Conservation (phyloP, 2,888 invertebrate genomes). For the Pecten maximus region DNA sequence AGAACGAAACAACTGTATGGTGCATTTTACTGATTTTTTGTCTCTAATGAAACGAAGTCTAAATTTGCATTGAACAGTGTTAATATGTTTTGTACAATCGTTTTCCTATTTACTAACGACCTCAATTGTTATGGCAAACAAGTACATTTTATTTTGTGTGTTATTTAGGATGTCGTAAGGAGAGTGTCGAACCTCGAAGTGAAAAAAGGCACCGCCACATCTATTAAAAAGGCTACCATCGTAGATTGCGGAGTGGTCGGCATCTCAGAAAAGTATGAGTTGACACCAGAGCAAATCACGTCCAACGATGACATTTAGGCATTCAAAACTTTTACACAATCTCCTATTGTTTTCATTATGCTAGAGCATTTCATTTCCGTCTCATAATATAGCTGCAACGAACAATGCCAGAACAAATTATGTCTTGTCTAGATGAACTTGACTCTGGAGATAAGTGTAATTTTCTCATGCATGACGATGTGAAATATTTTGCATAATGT, state of each 20-base stretch:
- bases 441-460: not conserved
- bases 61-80: no score
- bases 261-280: constrained; percentile 75
- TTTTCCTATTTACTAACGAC: no score
- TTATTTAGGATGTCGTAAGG: constrained; percentile 63
- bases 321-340: not conserved
- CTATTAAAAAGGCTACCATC: constrained; percentile 77
- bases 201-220: constrained; percentile 71
- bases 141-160: not conserved
- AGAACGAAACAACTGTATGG: no score
- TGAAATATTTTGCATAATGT: not conserved
- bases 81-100: no score
- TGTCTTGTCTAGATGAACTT: not conserved
- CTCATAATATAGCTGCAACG: not conserved
- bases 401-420: not conserved
- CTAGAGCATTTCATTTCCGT: not conserved
- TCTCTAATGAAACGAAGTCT: no score
- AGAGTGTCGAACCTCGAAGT: constrained; percentile 75
- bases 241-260: constrained; percentile 75
- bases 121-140: no score
- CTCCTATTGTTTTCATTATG: not conserved
- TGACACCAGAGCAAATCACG: constrained; percentile 89
- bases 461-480: not conserved
- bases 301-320: constrained; percentile 59
- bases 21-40: no score